Conservation (phyloP, 1,140 invertebrate genomes). For the Philopotamus ludificatus region DNA sequence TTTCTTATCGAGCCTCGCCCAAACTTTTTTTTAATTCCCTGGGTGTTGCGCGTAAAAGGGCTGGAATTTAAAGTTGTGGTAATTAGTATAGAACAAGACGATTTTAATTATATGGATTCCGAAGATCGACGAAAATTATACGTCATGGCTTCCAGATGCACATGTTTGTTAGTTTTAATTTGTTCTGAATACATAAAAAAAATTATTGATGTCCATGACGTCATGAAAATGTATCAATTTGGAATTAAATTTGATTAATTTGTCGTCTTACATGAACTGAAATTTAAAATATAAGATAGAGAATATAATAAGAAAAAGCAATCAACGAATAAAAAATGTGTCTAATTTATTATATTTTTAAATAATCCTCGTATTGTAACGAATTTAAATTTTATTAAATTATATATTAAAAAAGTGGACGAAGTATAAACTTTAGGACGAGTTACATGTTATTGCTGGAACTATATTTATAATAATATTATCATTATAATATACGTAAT, state of each 20-base stretch:
- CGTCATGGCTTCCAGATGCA: conserved; percentile 47
- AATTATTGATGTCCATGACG: conserved; percentile 33
- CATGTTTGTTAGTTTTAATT: conserved; percentile 45
- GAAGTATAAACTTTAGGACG: too few species aligned
- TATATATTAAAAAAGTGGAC: too few species aligned
- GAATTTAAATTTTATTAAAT: too few species aligned
- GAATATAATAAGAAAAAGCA: too few species aligned
- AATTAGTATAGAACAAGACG: conserved; percentile 44
- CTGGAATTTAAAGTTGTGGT: conserved; percentile 48
- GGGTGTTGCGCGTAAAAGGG: conserved; percentile 46
- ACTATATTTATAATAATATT: too few species aligned
- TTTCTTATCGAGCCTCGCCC: conserved; percentile 41
- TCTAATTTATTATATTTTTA: too few species aligned
- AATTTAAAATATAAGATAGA: not conserved
- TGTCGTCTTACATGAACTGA: too few species aligned
- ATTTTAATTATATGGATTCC: conserved; percentile 44
- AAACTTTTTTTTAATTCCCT: conserved; percentile 44
- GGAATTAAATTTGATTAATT: conserved; percentile 12
- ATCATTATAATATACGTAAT: too few species aligned
- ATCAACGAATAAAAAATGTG: too few species aligned
- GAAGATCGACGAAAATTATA: conserved; percentile 46
- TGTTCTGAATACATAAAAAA: conserved; percentile 36
- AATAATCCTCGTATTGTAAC: too few species aligned
- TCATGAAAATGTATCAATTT: conserved; percentile 41
- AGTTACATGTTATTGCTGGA: too few species aligned